Evolutionary conservation across 2,888 invertebrate genomes (phyloP), one percentile per base, ranked within the genome.

Genomic region (Napeogenes sylphis): DNA sequence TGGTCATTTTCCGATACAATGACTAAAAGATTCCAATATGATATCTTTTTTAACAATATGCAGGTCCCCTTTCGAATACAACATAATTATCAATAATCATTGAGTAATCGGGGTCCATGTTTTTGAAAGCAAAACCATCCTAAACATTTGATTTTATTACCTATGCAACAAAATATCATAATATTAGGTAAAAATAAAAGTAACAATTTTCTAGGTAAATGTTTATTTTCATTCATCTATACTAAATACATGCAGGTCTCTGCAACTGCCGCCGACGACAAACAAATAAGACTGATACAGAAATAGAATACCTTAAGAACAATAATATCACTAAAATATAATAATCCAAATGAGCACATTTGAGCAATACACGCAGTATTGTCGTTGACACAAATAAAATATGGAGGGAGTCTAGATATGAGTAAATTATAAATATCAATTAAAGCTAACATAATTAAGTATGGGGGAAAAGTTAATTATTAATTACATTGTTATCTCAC

Each of bases 351-450:
- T 88, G 88, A 89, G 89, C 89, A 85, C 74, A 77, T 68, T 87
- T 89, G 90, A 89, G 90, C 90, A 89, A 90, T 84, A 88, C 87
- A 76, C 58, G 70, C 51, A 67, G 87, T 88, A 88, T 88, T 87
- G 88, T 87, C 85, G 79, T 81, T 82, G 82, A 78, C 80, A 83
- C 80, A 76, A 72, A 70, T 74, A 68, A 62, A 71, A 71, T 70
- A 75, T 83, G 82, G 82, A 86, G 80, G 83, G 21, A 21, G 21
- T 21, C 21, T 21, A 21, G 21, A 21, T 21, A 21, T 21, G 21
- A 21, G 21, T 21, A 21, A 83, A 83, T 77, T 66, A 69, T 69
- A 70, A 71, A 68, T 67, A 72, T 65, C 67, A 63, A 70, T 72
- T 73, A 75, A 73, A 74, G 71, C 73, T 73, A 69, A 75, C 61